Base-by-base conservation (phyloP, 1,140 invertebrate species). In the Drosophila ambigua region DNA sequence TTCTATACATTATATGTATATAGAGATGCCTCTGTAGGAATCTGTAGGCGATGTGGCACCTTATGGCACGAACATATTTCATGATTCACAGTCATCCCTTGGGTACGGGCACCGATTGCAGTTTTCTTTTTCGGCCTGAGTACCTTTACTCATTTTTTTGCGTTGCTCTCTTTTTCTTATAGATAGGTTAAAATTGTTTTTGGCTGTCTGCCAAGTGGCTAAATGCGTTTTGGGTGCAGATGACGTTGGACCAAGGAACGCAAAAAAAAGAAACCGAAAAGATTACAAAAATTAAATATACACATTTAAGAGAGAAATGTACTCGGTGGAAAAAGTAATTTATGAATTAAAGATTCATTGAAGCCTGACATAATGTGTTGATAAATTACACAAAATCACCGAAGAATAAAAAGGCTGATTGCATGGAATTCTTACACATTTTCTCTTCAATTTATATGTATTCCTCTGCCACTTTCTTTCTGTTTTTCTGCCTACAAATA, bases 221-320 rank as follows among this genome's bases (percentile, higher is more conserved):
- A 79, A 83, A 83, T 83, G 80, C 76, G 80, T 84, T 83, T 83
- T 76, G 61, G 80, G 54, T 39, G 62, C 57, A 57, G 53, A 82
- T 82, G 73, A 82, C 79, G 79, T 62, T 59, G 59, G 41, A 44
- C 43, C 39, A 48, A 58, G 41, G 54, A 28, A 39, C 35, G 35
- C 35, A 23, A 39, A 31, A 48, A 20, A 35, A 48, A 31, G 7
- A 31, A 49, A 44, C 49, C 15, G 2, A 64, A 63, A n/a, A 46
- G 28, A 54, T 57, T 51, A 43, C 26, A 49, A 35, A 35, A 44
- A 39, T 43, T 31, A 51, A 60, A 71, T n/a, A 49, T 13, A 45
- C 13, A 43, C 26, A 69, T 44, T 43, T 24, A 50, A 52, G 54
- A 28, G 23, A 31, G n/a, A 15, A 28, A 26, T 39, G 15, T 57